These are phyloP conservation scores for Nannobrachium achirus DNA, from an alignment of 2,113 vertebrate species.

Conservation along the genomic window DNA sequence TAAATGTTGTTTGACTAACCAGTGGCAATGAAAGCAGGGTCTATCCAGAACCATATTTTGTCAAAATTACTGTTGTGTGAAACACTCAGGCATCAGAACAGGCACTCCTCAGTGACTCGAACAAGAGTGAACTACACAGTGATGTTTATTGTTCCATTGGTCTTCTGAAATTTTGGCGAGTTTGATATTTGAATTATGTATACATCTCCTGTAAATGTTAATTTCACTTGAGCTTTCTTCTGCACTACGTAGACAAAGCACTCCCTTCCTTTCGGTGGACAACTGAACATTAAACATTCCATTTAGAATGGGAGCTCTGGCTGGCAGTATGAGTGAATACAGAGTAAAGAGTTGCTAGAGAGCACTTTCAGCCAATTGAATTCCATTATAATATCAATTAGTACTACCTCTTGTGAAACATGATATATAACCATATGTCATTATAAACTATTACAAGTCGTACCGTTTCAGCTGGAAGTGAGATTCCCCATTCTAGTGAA, in stretches of 20 bases:
- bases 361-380: too few relatives aligned
- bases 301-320: constrained; percentile 43
- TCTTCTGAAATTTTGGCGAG: not conserved
- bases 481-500: too few relatives aligned
- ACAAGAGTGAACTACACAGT: not conserved
- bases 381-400: too few relatives aligned
- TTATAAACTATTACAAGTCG: too few relatives aligned
- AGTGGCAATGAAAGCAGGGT: constrained; percentile 12
- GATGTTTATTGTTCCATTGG: too few relatives aligned
- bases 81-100: not conserved
- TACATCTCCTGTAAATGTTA: not conserved
- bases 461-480: too few relatives aligned
- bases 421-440: too few relatives aligned
- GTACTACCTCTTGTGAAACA: too few relatives aligned
- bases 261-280: too few relatives aligned
- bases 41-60: too few relatives aligned
- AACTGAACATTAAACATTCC: constrained; percentile 31
- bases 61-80: constrained; percentile 41
- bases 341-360: too few relatives aligned
- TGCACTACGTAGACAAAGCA: not conserved
- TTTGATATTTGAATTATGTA: not conserved
- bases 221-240: not conserved
- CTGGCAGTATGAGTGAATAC: too few relatives aligned
- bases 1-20: constrained; percentile 8
- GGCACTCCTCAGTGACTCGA: not conserved